Conservation (phyloP, 2,113 vertebrate species). For the Amphilophus citrinellus region DNA sequence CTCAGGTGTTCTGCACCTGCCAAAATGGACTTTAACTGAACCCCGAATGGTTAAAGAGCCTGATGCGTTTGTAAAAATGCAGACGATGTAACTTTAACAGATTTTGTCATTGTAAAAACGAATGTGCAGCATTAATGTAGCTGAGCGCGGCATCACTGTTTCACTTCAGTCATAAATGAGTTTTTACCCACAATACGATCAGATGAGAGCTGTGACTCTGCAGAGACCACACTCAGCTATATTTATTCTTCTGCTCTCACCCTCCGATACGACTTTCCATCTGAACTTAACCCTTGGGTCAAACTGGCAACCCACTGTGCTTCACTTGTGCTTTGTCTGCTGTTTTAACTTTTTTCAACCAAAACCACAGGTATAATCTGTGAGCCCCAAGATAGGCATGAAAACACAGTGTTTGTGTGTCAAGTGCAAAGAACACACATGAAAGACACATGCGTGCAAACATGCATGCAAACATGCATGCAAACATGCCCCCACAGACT, state of each 20-base stretch:
- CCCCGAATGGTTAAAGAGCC: not conserved
- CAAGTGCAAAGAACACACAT: too few species aligned
- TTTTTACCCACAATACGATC: not conserved
- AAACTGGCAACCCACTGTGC: too few species aligned
- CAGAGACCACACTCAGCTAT: not conserved
- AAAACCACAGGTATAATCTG: too few species aligned
- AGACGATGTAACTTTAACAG: not conserved
- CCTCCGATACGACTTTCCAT: not conserved
- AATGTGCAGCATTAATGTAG: fast-evolving
- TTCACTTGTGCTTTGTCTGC: too few species aligned
- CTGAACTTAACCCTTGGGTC: not conserved
- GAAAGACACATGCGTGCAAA: too few species aligned
- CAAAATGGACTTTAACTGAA: too few species aligned
- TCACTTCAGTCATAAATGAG: not conserved
- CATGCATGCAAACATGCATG: too few species aligned
- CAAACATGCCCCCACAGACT: too few species aligned
- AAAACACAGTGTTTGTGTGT: too few species aligned
- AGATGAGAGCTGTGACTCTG: not conserved
- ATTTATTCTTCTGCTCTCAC: not conserved
- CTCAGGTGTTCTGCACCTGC: fast-evolving
- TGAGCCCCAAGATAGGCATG: too few species aligned
- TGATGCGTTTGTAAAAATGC: not conserved
- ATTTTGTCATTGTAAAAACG: not conserved
- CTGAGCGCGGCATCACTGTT: too few species aligned
- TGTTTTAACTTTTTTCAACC: too few species aligned